Evolutionary conservation across 2,113 vertebrate species (phyloP).

Genomic region (Limanda limanda): DNA sequence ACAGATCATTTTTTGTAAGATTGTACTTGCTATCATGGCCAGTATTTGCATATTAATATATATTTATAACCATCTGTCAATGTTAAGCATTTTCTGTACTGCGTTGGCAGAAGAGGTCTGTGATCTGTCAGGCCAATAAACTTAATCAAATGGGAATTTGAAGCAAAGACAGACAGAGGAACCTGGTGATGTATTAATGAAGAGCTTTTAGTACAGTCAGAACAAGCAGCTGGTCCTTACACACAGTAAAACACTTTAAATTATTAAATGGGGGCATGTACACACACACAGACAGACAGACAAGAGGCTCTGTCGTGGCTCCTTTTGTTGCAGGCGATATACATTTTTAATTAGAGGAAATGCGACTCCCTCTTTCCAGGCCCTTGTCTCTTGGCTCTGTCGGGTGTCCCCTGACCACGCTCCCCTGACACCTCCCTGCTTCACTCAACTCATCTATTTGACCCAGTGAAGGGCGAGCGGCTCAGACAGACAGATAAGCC

Average conservation of each 20-base stretch:
- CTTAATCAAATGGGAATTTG: not conserved
- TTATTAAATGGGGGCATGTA: constrained; percentile 52
- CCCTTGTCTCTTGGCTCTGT: constrained; percentile 44
- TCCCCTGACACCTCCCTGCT: constrained; percentile 40
- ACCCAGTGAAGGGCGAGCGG: constrained; percentile 58
- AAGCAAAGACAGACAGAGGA: not conserved
- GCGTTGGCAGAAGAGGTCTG: not conserved
- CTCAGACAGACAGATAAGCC: constrained; percentile 52
- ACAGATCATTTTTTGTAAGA: not conserved
- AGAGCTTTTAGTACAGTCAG: constrained; percentile 16
- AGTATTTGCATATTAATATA: not conserved
- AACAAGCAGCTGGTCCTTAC: constrained; percentile 17
- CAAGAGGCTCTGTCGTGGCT: constrained; percentile 15
- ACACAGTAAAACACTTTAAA: constrained; percentile 44
- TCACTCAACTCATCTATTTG: constrained; percentile 53
- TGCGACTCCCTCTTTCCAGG: constrained; percentile 36
- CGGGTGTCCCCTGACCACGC: constrained; percentile 51
- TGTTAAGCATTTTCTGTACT: not conserved
- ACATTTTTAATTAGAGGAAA: constrained; percentile 71
- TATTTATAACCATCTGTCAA: not conserved
- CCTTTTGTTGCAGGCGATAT: constrained; percentile 40
- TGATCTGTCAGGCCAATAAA: not conserved
- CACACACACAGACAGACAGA: not conserved
- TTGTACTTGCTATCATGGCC: not conserved
- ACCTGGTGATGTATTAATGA: not conserved